phyloP scores from a whole-genome alignment of 2,888 invertebrate genomes.

The Syrista parreyssii region DNA sequence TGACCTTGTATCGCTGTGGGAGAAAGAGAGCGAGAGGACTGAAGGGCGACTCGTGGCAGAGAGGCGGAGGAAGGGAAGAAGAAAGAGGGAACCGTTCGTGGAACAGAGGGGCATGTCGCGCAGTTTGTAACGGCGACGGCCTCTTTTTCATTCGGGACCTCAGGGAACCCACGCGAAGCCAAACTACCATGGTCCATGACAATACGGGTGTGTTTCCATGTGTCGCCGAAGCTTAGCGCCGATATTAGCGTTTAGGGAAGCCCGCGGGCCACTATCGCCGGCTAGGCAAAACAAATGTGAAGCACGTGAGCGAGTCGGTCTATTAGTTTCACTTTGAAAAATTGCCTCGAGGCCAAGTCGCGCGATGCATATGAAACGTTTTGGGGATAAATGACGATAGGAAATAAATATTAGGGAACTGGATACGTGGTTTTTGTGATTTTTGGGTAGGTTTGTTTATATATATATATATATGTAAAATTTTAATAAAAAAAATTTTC shows the following conservation, averaged over 20 bases:
- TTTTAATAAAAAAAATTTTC: no score
- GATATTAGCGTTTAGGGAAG: slow-evolving; percentile 5
- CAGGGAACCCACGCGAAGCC: background rate
- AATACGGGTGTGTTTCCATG: slow-evolving; percentile 23
- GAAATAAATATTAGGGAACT: no score
- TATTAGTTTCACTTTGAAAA: no score
- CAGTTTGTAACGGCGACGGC: slow-evolving; percentile 5
- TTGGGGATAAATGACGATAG: no score
- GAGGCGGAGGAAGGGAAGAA: background rate
- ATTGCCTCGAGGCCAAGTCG: no score
- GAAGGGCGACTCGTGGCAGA: background rate
- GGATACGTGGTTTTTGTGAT: no score
- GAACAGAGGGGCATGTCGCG: slow-evolving; percentile 1
- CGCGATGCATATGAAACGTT: no score
- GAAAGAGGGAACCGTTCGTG: no score
- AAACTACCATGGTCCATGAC: background rate
- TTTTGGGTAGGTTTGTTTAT: no score
- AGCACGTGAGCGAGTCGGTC: background rate
- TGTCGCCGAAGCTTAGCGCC: slow-evolving; percentile 36
- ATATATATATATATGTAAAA: no score
- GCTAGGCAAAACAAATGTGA: background rate
- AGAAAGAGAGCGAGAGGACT: background rate
- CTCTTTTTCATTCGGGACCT: slow-evolving; percentile 4
- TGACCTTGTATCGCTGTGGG: no score
- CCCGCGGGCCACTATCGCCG: background rate